Evolutionary conservation across 2,888 invertebrate genomes (phyloP).

Genomic region (Lampropteryx suffumata): DNA sequence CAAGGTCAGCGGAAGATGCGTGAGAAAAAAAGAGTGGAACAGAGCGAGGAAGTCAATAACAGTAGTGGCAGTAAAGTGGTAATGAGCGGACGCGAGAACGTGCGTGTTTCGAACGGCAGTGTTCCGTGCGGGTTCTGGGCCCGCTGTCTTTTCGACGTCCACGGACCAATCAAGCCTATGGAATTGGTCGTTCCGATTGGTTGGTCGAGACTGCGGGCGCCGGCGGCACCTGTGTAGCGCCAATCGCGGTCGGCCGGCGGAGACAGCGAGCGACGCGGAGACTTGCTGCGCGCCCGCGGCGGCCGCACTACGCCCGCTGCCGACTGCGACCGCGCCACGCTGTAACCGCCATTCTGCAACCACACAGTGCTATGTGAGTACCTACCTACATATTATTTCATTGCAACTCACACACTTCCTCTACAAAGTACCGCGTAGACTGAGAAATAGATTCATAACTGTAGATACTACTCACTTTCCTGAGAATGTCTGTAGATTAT

Average conservation of each 20-base stretch:
- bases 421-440: too few relatives aligned
- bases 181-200: slow-evolving; percentile 37
- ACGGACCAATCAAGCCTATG: slow-evolving; percentile 44
- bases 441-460: too few relatives aligned
- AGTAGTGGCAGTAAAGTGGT: slow-evolving; percentile 79
- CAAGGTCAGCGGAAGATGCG: slow-evolving; percentile 71
- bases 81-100: slow-evolving; percentile 74
- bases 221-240: slow-evolving; percentile 83
- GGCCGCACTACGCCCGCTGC: slow-evolving; percentile 86
- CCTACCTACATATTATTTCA: neutral
- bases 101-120: slow-evolving; percentile 70
- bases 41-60: slow-evolving; percentile 71
- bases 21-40: slow-evolving; percentile 68
- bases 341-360: slow-evolving; percentile 67
- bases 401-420: neutral
- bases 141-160: slow-evolving; percentile 50
- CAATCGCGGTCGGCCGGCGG: slow-evolving; percentile 87
- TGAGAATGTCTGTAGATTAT: too few relatives aligned
- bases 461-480: too few relatives aligned
- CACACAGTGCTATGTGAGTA: neutral
- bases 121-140: slow-evolving; percentile 79
- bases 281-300: slow-evolving; percentile 88
- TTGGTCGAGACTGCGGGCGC: slow-evolving; percentile 51
- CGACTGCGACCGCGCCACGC: slow-evolving; percentile 91
- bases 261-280: slow-evolving; percentile 92